phyloP scores from a whole-genome alignment of 2,797 vertebrate genomes.

The Sebastes wilsoni region DNA sequence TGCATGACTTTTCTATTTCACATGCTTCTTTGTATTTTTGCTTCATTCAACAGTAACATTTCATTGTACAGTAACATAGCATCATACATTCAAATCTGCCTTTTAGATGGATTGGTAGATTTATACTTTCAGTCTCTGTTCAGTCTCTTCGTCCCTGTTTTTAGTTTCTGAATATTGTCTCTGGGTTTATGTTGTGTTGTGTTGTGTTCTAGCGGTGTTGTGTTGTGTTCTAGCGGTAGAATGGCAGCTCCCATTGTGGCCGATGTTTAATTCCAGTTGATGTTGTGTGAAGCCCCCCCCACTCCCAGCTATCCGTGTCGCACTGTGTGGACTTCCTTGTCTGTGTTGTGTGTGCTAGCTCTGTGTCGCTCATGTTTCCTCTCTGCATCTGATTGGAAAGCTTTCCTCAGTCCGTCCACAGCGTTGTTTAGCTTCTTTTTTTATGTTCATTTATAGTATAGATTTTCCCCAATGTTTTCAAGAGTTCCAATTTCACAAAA shows the following conservation, averaged over 20 bases:
- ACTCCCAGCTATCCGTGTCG: background rate
- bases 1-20: slow-evolving; percentile 43
- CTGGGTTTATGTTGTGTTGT: slow-evolving; percentile 35
- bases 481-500: slow-evolving; percentile 1
- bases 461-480: background rate
- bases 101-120: background rate
- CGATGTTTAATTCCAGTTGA: slow-evolving; percentile 35
- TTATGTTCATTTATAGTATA: background rate
- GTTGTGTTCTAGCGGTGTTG: slow-evolving; percentile 18
- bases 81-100: background rate
- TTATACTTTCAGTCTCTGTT: background rate
- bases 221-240: slow-evolving; percentile 23
- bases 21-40: slow-evolving; percentile 13
- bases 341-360: slow-evolving; percentile 25
- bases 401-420: background rate
- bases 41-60: slow-evolving; percentile 18
- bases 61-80: slow-evolving; percentile 12
- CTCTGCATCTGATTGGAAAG: background rate
- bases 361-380: slow-evolving; percentile 7
- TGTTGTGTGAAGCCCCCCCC: slow-evolving; percentile 26
- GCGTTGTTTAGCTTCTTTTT: background rate
- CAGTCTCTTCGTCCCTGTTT: background rate
- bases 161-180: no score
- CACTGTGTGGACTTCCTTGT: slow-evolving; percentile 15
- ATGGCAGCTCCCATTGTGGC: slow-evolving; percentile 16